Percentiles rank a stretch among this genome's conserved stretches.
phyloP scores from a whole-genome alignment of 2,113 vertebrate species.

The Mormoops blainvillei region DNA sequence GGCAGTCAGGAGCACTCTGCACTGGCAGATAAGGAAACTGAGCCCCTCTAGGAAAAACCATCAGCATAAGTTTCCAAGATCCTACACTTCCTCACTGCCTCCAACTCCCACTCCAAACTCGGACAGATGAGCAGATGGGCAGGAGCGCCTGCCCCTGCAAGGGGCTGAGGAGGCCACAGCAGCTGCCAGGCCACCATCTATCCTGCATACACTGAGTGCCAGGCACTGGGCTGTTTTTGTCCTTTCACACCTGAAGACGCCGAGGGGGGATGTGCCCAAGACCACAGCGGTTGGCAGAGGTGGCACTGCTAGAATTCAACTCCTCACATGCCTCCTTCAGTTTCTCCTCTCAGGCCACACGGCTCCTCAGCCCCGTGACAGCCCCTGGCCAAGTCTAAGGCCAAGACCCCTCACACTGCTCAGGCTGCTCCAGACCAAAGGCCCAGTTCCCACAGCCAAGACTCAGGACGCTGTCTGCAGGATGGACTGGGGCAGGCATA shows the following conservation, averaged over 20 bases:
- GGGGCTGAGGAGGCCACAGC: background rate
- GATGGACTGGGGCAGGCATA: fast-evolving
- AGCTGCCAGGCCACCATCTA: fast-evolving
- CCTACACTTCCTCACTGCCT: background rate
- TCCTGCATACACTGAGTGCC: fast-evolving
- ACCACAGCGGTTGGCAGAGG: too few species aligned
- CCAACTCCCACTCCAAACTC: background rate
- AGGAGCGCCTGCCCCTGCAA: background rate
- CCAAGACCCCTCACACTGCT: fast-evolving
- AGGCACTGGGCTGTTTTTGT: background rate
- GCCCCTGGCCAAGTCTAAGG: background rate
- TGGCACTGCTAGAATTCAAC: background rate
- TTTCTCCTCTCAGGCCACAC: background rate
- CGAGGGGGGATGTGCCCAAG: fast-evolving
- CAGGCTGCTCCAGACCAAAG: background rate
- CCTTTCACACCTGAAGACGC: background rate
- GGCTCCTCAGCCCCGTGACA: background rate
- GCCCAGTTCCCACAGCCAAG: background rate
- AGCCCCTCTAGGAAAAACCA: background rate
- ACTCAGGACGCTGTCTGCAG: background rate
- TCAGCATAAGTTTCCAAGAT: background rate
- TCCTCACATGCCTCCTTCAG: background rate
- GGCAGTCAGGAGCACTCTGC: background rate
- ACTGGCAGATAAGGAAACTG: background rate
- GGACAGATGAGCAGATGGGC: background rate